These are phyloP conservation scores for Pocota personata DNA, from an alignment of 2,888 invertebrate genomes.

Conservation along the genomic window DNA sequence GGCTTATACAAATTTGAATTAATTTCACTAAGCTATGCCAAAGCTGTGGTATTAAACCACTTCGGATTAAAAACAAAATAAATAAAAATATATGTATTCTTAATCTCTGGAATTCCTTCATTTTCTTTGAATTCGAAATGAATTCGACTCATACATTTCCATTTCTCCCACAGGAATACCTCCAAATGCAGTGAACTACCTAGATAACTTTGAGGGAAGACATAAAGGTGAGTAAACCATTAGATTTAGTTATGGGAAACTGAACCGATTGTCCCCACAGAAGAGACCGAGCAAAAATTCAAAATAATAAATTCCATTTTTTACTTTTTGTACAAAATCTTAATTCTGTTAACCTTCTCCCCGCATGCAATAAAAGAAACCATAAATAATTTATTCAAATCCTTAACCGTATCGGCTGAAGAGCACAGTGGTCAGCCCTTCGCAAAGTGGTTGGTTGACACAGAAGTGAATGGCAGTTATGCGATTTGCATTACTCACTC, in stretches of 20 bases:
- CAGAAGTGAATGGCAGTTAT: conserved; percentile 69
- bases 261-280: conserved; percentile 53
- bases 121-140: conserved; percentile 9
- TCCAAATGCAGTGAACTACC: conserved; percentile 81
- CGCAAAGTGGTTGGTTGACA: conserved; percentile 42
- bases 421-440: conserved; percentile 31
- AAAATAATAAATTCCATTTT: conserved; percentile 67
- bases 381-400: conserved; percentile 72
- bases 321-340: conserved; percentile 29
- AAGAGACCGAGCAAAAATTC: conserved; percentile 73
- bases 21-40: neutral
- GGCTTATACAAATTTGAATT: neutral
- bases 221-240: conserved; percentile 80
- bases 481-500: conserved; percentile 73
- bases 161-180: conserved; percentile 80
- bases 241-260: conserved; percentile 67
- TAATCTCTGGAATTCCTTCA: neutral
- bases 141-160: conserved; percentile 9
- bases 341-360: conserved; percentile 47
- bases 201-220: conserved; percentile 81
- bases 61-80: conserved; percentile 7
- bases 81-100: neutral
- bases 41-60: neutral
- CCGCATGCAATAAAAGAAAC: conserved; percentile 39
- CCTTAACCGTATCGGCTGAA: conserved; percentile 63